A percentile compares a stretch with the other conserved stretches of the same genome.
Conservation (phyloP, 2,888 invertebrate species). For the Serrognathus titanus region DNA sequence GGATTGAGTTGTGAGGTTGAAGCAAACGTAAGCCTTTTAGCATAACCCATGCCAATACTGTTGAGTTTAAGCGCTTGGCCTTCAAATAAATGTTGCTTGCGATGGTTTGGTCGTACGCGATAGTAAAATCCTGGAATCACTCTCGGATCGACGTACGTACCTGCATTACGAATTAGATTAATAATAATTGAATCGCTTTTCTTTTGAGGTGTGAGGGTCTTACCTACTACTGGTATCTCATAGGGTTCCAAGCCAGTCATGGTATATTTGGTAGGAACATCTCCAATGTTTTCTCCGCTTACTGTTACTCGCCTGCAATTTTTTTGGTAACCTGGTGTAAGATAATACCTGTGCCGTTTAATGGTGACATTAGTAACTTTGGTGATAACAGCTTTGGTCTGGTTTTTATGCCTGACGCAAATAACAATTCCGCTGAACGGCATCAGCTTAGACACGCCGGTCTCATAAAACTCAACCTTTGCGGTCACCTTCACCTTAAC, state of each 20-base stretch:
- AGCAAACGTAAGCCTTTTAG: conserved; percentile 70
- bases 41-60: conserved; percentile 72
- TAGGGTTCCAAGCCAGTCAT: conserved; percentile 62
- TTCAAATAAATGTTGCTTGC: conserved; percentile 61
- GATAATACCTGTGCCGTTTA: conserved; percentile 52
- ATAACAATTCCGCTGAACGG: conserved; percentile 60
- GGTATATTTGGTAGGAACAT: conserved; percentile 63
- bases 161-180: conserved; percentile 15
- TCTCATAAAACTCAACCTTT: conserved; percentile 68
- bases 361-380: conserved; percentile 59
- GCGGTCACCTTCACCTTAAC: conserved; percentile 60
- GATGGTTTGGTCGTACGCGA: conserved; percentile 65
- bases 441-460: conserved; percentile 58
- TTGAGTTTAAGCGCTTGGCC: conserved; percentile 62
- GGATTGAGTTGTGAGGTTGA: conserved; percentile 59
- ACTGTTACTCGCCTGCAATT: conserved; percentile 62
- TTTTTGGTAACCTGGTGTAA: conserved; percentile 63
- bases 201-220: conserved; percentile 29
- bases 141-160: conserved; percentile 70
- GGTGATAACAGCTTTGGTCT: conserved; percentile 53
- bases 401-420: conserved; percentile 51
- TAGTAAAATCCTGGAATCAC: conserved; percentile 72
- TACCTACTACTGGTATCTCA: conserved; percentile 66
- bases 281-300: conserved; percentile 58
- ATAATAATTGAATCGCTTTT: not conserved